Evolutionary conservation across 2,888 invertebrate species (phyloP).

Genomic region (Metallyticus violacea): DNA sequence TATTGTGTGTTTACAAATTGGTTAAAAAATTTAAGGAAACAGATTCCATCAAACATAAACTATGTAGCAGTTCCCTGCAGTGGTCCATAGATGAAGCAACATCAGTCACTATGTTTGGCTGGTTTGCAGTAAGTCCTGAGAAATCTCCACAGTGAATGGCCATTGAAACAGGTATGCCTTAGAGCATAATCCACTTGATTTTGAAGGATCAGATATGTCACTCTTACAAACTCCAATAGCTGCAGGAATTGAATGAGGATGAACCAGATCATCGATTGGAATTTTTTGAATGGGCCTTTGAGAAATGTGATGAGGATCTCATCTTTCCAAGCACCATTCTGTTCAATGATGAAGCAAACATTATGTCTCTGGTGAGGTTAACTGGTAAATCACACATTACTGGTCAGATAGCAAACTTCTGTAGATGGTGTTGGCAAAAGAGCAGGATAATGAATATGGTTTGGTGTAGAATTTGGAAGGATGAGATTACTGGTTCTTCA

Average conservation of each 20-base stretch:
- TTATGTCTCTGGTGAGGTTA: neutral
- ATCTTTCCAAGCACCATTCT: no score
- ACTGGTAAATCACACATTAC: neutral
- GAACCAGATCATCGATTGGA: neutral
- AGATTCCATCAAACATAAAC: constrained; percentile 35
- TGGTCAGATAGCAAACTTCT: no score
- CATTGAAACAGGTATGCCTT: neutral
- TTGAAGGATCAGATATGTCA: neutral
- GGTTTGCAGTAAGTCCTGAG: neutral
- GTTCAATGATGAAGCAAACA: neutral
- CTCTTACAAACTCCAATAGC: neutral
- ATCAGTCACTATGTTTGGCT: neutral
- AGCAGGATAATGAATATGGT: neutral
- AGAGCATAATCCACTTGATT: neutral
- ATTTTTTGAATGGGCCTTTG: neutral
- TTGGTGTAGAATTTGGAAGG: neutral
- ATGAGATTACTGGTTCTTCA: neutral
- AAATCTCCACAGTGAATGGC: neutral
- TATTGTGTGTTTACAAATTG: neutral
- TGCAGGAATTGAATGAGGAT: neutral
- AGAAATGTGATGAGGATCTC: neutral
- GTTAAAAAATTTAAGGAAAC: constrained; percentile 28
- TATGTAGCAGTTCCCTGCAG: constrained; percentile 32
- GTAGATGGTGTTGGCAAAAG: neutral
- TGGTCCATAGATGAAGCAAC: neutral